phyloP scores from a whole-genome alignment of 2,888 invertebrate genomes.

The Trilocha varians region DNA sequence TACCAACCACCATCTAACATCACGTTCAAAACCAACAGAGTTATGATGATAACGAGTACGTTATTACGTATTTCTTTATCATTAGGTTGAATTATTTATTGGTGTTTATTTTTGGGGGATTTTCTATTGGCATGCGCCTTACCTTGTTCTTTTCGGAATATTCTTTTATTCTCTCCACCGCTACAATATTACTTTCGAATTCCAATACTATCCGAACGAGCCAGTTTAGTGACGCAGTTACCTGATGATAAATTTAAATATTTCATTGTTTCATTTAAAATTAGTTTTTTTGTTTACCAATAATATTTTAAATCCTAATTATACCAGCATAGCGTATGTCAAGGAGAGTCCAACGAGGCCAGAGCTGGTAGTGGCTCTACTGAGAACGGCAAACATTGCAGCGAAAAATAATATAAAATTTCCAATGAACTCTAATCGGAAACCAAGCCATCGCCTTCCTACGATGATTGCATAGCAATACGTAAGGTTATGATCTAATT shows the following conservation, averaged over 20 bases:
- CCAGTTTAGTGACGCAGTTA: constrained; percentile 97
- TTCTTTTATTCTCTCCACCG: constrained; percentile 97
- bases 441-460: constrained; percentile 96
- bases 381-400: constrained; percentile 91
- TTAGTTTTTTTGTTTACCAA: neutral
- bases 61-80: neutral
- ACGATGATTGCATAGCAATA: constrained; percentile 95
- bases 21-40: too few relatives aligned
- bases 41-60: too few relatives aligned
- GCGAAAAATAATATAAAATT: constrained; percentile 96
- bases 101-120: neutral
- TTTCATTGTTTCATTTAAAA: too few relatives aligned
- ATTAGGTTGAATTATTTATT: neutral
- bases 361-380: constrained; percentile 78
- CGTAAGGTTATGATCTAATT: constrained; percentile 93
- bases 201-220: constrained; percentile 96
- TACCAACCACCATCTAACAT: too few relatives aligned
- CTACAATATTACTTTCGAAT: constrained; percentile 97
- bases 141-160: constrained; percentile 89
- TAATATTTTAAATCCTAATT: neutral
- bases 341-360: constrained; percentile 92
- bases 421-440: constrained; percentile 96
- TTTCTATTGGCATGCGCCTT: constrained; percentile 8
- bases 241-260: constrained; percentile 73
- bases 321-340: constrained; percentile 88